Conservation (phyloP, 2,888 invertebrate genomes). For the Rhimphoctona megacephalus region DNA sequence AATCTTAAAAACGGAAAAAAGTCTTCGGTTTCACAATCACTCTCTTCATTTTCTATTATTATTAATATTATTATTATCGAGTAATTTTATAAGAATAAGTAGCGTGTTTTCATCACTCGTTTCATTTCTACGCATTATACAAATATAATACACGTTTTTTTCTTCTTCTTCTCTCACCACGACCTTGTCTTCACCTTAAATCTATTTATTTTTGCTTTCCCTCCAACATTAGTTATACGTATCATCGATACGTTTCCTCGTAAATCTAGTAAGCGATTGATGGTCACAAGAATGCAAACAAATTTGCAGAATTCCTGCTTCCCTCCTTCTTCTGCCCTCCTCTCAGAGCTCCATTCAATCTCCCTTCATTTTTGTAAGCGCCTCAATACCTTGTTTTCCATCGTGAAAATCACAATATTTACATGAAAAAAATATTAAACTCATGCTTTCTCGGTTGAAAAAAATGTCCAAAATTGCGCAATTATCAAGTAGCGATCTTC, state of each 20-base stretch:
- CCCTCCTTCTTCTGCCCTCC: neutral
- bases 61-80: slow-evolving; percentile 45
- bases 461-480: neutral
- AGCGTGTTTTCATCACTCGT: slow-evolving; percentile 67
- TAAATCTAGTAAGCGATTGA: slow-evolving; percentile 47
- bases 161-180: slow-evolving; percentile 18
- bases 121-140: slow-evolving; percentile 71
- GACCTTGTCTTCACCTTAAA: slow-evolving; percentile 39
- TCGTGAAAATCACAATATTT: slow-evolving; percentile 58
- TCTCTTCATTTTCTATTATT: slow-evolving; percentile 52
- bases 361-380: slow-evolving; percentile 59
- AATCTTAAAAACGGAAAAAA: slow-evolving; percentile 70
- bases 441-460: neutral
- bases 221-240: slow-evolving; percentile 13
- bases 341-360: slow-evolving; percentile 5
- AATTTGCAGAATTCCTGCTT: slow-evolving; percentile 19
- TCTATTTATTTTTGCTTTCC: slow-evolving; percentile 16
- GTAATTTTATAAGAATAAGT: slow-evolving; percentile 72
- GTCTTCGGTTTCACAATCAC: slow-evolving; percentile 69
- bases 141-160: slow-evolving; percentile 72
- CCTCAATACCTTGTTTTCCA: slow-evolving; percentile 53
- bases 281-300: slow-evolving; percentile 53
- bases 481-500: neutral
- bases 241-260: slow-evolving; percentile 13
- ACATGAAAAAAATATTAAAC: slow-evolving; percentile 12